phyloP scores from a whole-genome alignment of 2,888 invertebrate genomes.

The Epinotia bilunana region DNA sequence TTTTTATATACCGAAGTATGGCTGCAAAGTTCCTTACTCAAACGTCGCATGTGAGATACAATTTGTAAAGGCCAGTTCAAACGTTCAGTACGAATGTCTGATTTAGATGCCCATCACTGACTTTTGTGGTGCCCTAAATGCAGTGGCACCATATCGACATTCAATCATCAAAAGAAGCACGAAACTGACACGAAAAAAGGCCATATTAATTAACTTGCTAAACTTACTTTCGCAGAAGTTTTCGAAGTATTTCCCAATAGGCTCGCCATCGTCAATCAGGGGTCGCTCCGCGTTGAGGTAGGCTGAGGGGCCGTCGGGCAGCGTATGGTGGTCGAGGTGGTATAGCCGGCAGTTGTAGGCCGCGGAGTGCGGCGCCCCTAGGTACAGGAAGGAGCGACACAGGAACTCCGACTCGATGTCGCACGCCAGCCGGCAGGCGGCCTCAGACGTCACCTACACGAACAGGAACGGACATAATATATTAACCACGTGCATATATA shows the following conservation, averaged over 20 bases:
- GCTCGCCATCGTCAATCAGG: slow-evolving; percentile 95
- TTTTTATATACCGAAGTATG: too few relatives aligned
- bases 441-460: slow-evolving; percentile 90
- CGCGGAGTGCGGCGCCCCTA: slow-evolving; percentile 90
- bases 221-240: slow-evolving; percentile 95
- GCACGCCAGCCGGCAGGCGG: slow-evolving; percentile 95
- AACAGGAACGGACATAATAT: background rate
- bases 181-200: too few relatives aligned
- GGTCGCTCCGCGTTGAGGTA: slow-evolving; percentile 95
- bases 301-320: slow-evolving; percentile 96
- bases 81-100: too few relatives aligned
- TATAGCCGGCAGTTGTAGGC: slow-evolving; percentile 96
- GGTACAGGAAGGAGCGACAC: slow-evolving; percentile 93
- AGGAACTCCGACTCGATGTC: slow-evolving; percentile 97
- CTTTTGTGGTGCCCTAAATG: background rate
- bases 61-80: too few relatives aligned
- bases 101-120: too few relatives aligned
- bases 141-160: background rate
- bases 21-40: too few relatives aligned
- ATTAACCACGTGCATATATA: background rate
- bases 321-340: slow-evolving; percentile 95
- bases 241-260: slow-evolving; percentile 95
- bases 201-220: too few relatives aligned
- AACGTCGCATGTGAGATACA: too few relatives aligned
- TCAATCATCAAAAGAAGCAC: too few relatives aligned